phyloP scores from a whole-genome alignment of 2,888 invertebrate species.

The Sclerodermus sp. region DNA sequence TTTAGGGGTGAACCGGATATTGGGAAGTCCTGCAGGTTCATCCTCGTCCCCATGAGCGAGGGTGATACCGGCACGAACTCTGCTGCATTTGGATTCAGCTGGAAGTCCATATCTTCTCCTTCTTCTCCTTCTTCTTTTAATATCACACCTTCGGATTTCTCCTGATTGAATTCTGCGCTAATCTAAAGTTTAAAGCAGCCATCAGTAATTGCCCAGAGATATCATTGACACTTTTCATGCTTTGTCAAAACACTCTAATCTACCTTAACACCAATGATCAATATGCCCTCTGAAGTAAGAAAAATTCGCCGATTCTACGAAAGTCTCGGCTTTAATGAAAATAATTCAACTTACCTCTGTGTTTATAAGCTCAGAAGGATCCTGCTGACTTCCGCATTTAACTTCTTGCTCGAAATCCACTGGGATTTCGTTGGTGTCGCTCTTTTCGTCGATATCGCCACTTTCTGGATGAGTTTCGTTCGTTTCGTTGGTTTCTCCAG shows the following conservation, averaged over 20 bases:
- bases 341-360: conserved; percentile 35
- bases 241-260: too few species aligned
- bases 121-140: background rate
- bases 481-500: conserved; percentile 28
- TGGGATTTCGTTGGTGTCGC: background rate
- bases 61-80: conserved; percentile 77
- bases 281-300: too few species aligned
- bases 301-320: too few species aligned
- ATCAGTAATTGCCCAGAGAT: too few species aligned
- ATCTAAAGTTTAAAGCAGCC: too few species aligned
- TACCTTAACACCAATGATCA: too few species aligned
- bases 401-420: conserved; percentile 7
- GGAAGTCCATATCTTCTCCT: conserved; percentile 70
- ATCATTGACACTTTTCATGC: too few species aligned
- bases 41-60: conserved; percentile 56
- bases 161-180: conserved; percentile 26
- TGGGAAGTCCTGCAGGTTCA: conserved; percentile 32
- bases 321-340: background rate
- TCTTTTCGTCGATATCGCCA: conserved; percentile 8
- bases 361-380: conserved; percentile 35
- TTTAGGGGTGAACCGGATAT: conserved; percentile 70
- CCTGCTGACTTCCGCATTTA: conserved; percentile 23
- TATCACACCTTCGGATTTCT: conserved; percentile 8
- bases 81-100: conserved; percentile 82
- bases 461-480: conserved; percentile 7